Evolutionary conservation across 2,888 invertebrate genomes (phyloP).

Genomic region (Cosmia trapezina): DNA sequence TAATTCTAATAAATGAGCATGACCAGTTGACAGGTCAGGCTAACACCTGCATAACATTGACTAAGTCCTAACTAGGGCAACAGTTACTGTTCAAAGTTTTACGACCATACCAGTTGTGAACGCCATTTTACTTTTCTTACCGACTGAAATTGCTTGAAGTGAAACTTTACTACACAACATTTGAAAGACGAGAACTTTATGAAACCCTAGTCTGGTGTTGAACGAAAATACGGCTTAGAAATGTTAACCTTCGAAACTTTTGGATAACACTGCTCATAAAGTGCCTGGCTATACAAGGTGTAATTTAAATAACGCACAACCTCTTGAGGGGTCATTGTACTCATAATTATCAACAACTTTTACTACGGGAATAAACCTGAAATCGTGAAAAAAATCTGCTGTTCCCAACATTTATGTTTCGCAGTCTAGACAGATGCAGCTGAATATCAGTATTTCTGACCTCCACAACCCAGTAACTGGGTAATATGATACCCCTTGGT

Average conservation of each 20-base stretch:
- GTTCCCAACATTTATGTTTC: no score
- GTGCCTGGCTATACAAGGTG: no score
- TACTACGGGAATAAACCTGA: no score
- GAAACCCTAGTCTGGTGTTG: neutral
- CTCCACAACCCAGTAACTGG: no score
- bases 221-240: neutral
- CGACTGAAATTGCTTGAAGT: conserved; percentile 17
- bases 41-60: conserved; percentile 57
- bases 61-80: conserved; percentile 48
- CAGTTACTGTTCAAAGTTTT: conserved; percentile 47
- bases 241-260: neutral
- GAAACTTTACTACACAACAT: conserved; percentile 17
- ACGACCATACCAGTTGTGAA: conserved; percentile 24
- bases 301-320: no score
- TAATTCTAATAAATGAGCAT: no score
- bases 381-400: no score
- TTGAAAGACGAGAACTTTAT: conserved; percentile 11
- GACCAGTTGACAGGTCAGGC: conserved; percentile 27
- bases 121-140: conserved; percentile 33
- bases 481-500: no score
- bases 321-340: no score
- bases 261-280: neutral
- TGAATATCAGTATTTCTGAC: no score
- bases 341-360: no score
- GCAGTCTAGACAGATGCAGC: no score